Conservation (phyloP, 2,888 invertebrate species). For the Hypena proboscidalis region DNA sequence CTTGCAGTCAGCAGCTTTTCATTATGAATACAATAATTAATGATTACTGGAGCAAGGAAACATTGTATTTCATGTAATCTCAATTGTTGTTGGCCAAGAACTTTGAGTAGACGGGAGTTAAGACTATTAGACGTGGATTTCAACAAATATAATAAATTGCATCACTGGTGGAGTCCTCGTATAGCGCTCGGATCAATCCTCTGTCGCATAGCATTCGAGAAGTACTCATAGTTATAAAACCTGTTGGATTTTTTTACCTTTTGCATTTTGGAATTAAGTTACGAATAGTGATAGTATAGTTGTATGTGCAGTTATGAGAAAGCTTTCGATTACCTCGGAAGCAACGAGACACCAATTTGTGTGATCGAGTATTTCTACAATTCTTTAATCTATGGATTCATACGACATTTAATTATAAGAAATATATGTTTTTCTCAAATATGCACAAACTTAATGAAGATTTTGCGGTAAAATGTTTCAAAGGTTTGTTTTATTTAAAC, state of each 20-base stretch:
- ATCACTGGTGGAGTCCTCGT: no score
- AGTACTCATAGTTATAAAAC: conserved; percentile 56
- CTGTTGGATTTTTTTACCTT: conserved; percentile 63
- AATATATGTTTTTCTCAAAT: conserved; percentile 78
- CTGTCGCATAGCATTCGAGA: conserved; percentile 48
- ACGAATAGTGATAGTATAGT: conserved; percentile 54
- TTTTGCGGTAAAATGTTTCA: conserved; percentile 77
- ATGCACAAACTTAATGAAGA: conserved; percentile 82
- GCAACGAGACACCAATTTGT: conserved; percentile 71
- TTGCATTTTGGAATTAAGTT: conserved; percentile 71
- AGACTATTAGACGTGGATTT: no score
- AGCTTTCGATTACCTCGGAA: conserved; percentile 48
- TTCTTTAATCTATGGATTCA: conserved; percentile 70
- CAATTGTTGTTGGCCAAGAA: no score
- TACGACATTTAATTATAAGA: conserved; percentile 67
- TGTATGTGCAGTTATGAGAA: conserved; percentile 58
- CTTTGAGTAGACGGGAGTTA: no score
- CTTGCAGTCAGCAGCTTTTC: no score
- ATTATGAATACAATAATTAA: no score
- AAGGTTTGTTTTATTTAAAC: conserved; percentile 83
- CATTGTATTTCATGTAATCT: no score
- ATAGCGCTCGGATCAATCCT: not conserved
- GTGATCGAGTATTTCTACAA: conserved; percentile 68
- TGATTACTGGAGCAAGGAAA: no score
- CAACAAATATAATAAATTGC: no score